Evolutionary conservation across 2,797 vertebrate species (phyloP).

Genomic region (Yasuhikotakia modesta): DNA sequence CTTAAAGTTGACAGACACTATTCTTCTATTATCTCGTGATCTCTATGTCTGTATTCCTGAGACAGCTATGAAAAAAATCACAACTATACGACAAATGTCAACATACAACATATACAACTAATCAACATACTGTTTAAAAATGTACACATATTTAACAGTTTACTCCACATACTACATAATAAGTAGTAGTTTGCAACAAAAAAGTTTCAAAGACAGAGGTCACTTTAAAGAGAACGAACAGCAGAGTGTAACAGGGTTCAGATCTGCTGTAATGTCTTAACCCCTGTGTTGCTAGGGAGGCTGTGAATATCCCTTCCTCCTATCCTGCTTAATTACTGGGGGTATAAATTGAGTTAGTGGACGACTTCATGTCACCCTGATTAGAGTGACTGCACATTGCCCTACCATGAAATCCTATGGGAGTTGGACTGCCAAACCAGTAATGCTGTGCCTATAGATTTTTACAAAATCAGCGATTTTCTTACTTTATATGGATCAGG

Average conservation of each 20-base stretch:
- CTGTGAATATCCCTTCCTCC: slow-evolving; percentile 75
- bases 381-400: slow-evolving; percentile 69
- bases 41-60: not conserved
- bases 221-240: slow-evolving; percentile 5
- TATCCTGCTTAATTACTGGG: slow-evolving; percentile 77
- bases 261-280: slow-evolving; percentile 47
- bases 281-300: slow-evolving; percentile 74
- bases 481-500: not conserved
- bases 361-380: slow-evolving; percentile 78
- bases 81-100: not conserved
- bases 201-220: not conserved
- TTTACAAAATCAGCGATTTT: not conserved
- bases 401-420: slow-evolving; percentile 66
- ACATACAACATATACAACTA: not conserved
- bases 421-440: slow-evolving; percentile 67
- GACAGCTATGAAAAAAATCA: not conserved
- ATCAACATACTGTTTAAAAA: not conserved
- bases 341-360: slow-evolving; percentile 72
- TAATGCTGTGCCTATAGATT: slow-evolving; percentile 60
- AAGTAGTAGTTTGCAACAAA: not conserved
- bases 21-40: slow-evolving; percentile 3
- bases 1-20: slow-evolving; percentile 20
- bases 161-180: not conserved
- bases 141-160: not conserved
- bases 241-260: slow-evolving; percentile 12